phyloP scores from a whole-genome alignment of 2,888 invertebrate species.

The Formica aserva region DNA sequence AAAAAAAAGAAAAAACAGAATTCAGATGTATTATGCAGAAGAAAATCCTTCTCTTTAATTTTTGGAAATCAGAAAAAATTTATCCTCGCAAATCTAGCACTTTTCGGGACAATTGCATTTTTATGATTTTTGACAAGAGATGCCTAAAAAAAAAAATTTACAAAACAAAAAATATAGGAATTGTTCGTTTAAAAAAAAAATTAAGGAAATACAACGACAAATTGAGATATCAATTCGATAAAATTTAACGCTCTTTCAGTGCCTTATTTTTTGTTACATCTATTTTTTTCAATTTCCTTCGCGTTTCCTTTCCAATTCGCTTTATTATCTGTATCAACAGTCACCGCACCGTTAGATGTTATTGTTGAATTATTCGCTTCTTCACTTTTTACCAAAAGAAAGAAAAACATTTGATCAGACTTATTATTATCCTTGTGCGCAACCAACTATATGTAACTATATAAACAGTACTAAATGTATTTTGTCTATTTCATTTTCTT shows the following conservation, averaged over 20 bases:
- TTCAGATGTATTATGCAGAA: neutral
- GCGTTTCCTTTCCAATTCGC: constrained; percentile 25
- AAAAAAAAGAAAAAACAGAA: neutral
- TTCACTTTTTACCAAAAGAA: constrained; percentile 29
- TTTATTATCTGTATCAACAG: constrained; percentile 48
- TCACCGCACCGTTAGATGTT: constrained; percentile 15
- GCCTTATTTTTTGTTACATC: constrained; percentile 15
- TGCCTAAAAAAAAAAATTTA: neutral
- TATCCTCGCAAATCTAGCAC: neutral
- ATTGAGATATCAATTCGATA: constrained; percentile 19
- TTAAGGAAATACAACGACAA: neutral
- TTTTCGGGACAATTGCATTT: neutral
- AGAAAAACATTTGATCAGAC: constrained; percentile 18
- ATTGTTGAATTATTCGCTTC: constrained; percentile 28
- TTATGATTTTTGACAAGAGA: neutral
- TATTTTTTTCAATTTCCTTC: constrained; percentile 40
- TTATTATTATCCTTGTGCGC: constrained; percentile 27
- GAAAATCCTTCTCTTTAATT: neutral
- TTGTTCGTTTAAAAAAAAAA: neutral
- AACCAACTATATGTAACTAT: neutral
- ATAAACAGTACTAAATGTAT: constrained; percentile 9
- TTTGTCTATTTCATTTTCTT: constrained; percentile 8
- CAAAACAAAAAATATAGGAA: neutral
- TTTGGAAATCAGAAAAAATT: neutral
- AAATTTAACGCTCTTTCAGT: constrained; percentile 16